Evolutionary conservation across 2,797 vertebrate species (phyloP), one percentile per base, ranked within the genome.

Genomic region (Falco novaeseelandiae): DNA sequence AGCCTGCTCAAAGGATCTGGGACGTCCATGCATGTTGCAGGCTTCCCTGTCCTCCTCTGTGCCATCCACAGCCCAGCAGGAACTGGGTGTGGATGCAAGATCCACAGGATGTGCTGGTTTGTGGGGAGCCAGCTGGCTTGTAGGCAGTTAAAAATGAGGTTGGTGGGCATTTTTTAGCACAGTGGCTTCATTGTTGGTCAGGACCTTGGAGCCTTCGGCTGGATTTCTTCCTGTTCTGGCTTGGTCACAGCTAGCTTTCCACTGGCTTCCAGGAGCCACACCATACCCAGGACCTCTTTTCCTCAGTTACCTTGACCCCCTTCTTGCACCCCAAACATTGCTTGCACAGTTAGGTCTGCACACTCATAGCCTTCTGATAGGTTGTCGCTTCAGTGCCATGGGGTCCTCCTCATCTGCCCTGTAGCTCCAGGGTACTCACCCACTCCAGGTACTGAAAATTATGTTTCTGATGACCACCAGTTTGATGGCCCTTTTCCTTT

Each of bases 101-200:
- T 74, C 70, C 67, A 83, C 79, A 90, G 93, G 81, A 67, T 83
- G 29, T 74, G 32, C 54, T 94, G 86, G 86, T 92, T 74, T 94
- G 70, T 85, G 83, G 83, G 70, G 78, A 95, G 77, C 59, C 88
- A 93, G 55, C 67, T 94, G 81, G 46, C 83, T 83, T 59, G 12
- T 12, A 80, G 78, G 89, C 82, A 78, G 71, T 85, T 83, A 57
- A 59, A 92, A 89, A 73, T 59, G 8, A 93, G 40, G 10, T 70
- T 73, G 62, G 16, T 14, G 32, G 20, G 40, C 87, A 30, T 21
- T 87, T 82, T 80, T 83, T 83, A 96, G 78, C 78, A 94, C 81
- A 87, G 57, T 57, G 67, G 48, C 55, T 71, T 83, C 61, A 69
- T 65, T 90, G 66, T 89, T 80, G 63, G 63, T 84, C 55, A 80